These are phyloP conservation scores for Lycocorax pyrrhopterus DNA, from an alignment of 2,113 vertebrate species.

Conservation along the genomic window DNA sequence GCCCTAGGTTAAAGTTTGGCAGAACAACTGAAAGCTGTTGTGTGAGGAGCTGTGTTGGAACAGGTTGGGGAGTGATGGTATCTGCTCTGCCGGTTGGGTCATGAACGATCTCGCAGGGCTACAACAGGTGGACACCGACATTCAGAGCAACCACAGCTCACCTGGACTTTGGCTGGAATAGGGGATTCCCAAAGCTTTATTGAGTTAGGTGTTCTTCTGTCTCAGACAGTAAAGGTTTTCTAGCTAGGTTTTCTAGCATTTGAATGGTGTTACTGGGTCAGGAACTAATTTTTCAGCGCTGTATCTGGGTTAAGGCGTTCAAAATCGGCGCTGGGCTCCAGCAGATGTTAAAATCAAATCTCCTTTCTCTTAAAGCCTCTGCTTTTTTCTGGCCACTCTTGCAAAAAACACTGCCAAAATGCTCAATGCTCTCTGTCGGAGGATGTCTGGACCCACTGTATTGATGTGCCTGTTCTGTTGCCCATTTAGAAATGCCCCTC, in stretches of 20 bases:
- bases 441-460: background rate
- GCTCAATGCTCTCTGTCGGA: background rate
- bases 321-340: rapidly evolving
- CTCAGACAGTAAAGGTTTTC: background rate
- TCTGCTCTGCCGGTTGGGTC: constrained; percentile 17
- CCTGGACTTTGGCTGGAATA: background rate
- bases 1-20: constrained; percentile 44
- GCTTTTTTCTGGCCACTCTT: background rate
- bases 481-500: background rate
- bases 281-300: background rate
- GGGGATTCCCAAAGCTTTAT: background rate
- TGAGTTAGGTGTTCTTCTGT: background rate
- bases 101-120: background rate
- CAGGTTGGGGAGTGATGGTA: constrained; percentile 1
- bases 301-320: background rate
- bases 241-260: background rate
- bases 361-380: background rate
- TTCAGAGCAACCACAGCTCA: background rate
- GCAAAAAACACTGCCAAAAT: background rate
- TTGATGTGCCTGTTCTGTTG: background rate
- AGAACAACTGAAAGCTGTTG: constrained; percentile 14
- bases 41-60: background rate
- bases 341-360: background rate
- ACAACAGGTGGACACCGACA: background rate
- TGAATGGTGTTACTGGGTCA: background rate